Conservation (phyloP, 2,797 vertebrate genomes). For the Tokudaia tokunoshimensis region DNA sequence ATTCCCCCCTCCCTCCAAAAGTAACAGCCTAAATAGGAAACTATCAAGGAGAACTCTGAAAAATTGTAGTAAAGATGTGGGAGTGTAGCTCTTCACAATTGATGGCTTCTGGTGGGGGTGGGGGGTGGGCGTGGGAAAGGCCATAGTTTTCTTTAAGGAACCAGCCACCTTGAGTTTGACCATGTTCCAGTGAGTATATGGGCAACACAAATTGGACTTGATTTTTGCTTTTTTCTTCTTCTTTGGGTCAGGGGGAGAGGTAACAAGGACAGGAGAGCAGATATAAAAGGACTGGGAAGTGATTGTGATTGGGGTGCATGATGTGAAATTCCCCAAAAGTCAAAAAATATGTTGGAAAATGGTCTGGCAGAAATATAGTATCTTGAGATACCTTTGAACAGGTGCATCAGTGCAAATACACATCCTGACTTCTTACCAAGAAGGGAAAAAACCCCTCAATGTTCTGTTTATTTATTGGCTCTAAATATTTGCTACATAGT, state of each 20-base stretch:
- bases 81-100: background rate
- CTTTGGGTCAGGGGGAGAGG: background rate
- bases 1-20: background rate
- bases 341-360: background rate
- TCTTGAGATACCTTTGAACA: slow-evolving; percentile 32
- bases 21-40: background rate
- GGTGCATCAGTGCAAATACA: background rate
- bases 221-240: background rate
- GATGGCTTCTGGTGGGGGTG: background rate
- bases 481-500: slow-evolving; percentile 26
- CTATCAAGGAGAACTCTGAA: background rate
- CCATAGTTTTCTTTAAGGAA: background rate
- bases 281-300: background rate
- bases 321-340: background rate
- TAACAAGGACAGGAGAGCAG: background rate
- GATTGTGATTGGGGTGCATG: background rate
- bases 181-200: background rate
- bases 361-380: background rate
- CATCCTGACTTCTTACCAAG: slow-evolving; percentile 24
- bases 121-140: background rate
- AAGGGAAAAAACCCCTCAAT: background rate
- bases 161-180: background rate
- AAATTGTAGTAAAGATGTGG: background rate
- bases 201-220: background rate
- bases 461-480: background rate